phyloP scores from a whole-genome alignment of 92 coral and sea anemone species.

The Parazoanthus swiftii region DNA sequence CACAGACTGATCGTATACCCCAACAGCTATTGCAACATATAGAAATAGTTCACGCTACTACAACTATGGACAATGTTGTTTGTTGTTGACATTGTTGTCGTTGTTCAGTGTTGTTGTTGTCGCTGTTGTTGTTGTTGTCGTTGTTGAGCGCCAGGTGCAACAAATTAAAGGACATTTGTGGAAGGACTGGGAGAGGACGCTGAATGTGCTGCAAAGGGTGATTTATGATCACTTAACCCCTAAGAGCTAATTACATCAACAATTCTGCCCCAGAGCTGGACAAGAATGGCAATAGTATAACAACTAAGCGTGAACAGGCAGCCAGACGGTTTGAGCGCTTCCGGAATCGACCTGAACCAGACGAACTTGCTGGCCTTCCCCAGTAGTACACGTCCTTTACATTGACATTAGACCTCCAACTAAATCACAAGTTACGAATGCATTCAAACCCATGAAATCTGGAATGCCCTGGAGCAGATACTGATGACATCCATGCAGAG shows the following conservation, averaged over 20 bases:
- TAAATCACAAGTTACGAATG: neutral
- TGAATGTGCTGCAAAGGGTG: conserved; percentile 27
- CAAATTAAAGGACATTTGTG: neutral
- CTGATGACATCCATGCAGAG: conserved; percentile 30
- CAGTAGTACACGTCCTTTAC: neutral
- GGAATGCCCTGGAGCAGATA: conserved; percentile 17
- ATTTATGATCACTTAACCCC: neutral
- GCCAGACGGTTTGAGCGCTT: conserved; percentile 32
- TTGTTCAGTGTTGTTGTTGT: no score
- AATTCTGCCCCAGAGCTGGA: no score
- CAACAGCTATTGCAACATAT: neutral
- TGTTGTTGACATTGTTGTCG: no score
- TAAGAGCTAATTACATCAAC: neutral
- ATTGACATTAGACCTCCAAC: neutral
- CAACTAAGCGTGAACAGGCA: no score
- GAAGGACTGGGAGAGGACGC: neutral
- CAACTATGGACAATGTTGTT: neutral
- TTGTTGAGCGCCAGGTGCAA: neutral
- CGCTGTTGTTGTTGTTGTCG: no score
- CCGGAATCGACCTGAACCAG: conserved; percentile 32
- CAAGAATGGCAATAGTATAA: no score
- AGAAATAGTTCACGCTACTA: neutral
- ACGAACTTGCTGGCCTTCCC: conserved; percentile 20
- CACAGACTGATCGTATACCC: no score
- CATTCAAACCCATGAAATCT: conserved; percentile 22